Evolutionary conservation across 23 tunicate species (phyloP), one percentile per base, ranked within the genome.

Genomic region (Pegea sp.): DNA sequence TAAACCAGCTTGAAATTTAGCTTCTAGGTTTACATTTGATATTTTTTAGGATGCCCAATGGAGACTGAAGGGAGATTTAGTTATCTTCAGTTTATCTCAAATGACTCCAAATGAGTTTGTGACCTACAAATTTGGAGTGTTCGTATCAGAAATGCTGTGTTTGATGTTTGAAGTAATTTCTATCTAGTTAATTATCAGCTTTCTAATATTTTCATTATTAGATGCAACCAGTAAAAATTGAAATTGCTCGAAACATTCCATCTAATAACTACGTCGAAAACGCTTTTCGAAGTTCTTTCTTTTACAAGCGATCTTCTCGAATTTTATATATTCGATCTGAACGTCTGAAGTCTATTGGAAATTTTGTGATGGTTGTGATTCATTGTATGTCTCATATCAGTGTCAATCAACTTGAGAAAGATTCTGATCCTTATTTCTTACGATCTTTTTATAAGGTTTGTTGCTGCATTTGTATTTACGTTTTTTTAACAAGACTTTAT

Each of bases 251-350:
- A 55, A 61, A 68, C 28, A 61, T 84, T 16, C 84, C 95, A 13
- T 49, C 49, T 44, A 84, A 84, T 72, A 74, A 84, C 62, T 84
- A 84, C 63, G 55, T 63, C 13, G 56, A 53, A 5, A 84, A 84
- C 66, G 95, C 95, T 8, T 84, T 84, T 77, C 84, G 95, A 20
- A 66, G 57, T n/a, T 84, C 95, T 22, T 61, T 84, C 70, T 63
- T 61, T 44, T 74, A 67, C 68, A 72, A 84, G 33, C 67, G 75
- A 26, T 67, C 95, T n/a, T 43, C 57, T 13, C 54, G 61, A 0
- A 24, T 59, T 27, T 34, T 84, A 43, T 84, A 49, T 55, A 51
- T 84, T 23, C 67, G 95, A 8, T 61, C 71, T 5, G 95, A 84
- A 22, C 76, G 80, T 3, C 50, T 84, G 33, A 34, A 71, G 26